Evolutionary conservation across 2,113 vertebrate species (phyloP).

Genomic region (Prochilodus magdalenae): DNA sequence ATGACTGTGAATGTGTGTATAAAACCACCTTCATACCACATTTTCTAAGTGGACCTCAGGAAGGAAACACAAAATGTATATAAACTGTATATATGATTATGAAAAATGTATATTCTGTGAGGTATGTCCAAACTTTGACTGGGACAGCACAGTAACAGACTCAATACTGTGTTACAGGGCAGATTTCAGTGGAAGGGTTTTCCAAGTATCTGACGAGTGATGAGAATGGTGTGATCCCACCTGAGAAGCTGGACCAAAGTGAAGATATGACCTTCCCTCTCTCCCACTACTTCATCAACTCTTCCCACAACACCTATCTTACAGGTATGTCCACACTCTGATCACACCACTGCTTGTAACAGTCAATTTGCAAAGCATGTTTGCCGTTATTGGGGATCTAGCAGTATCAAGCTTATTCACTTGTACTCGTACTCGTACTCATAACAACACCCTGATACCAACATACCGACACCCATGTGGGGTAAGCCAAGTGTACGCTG

Average conservation of each 20-base stretch:
- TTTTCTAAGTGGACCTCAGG: too few species aligned
- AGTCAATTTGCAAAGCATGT: background rate
- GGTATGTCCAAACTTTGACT: background rate
- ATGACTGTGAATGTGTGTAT: too few species aligned
- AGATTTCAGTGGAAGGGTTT: slow-evolving; percentile 92
- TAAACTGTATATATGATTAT: too few species aligned
- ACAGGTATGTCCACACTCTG: slow-evolving; percentile 80
- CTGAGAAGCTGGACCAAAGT: slow-evolving; percentile 97
- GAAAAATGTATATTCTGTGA: background rate
- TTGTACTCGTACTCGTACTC: too few species aligned
- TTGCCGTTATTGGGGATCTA: too few species aligned
- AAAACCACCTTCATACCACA: too few species aligned
- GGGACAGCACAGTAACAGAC: background rate
- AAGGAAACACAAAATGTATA: too few species aligned
- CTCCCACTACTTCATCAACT: slow-evolving; percentile 98
- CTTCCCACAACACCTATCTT: slow-evolving; percentile 99
- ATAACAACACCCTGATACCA: too few species aligned
- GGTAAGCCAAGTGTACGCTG: too few species aligned
- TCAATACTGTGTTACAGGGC: slow-evolving; percentile 72
- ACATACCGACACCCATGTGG: too few species aligned
- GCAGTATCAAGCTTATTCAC: too few species aligned
- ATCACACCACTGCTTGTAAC: slow-evolving; percentile 5
- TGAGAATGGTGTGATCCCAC: slow-evolving; percentile 94
- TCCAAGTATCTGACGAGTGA: slow-evolving; percentile 92
- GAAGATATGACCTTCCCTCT: slow-evolving; percentile 98